Evolutionary conservation across 2,113 vertebrate genomes (phyloP), one percentile per base, ranked within the genome.

Genomic region (Alaudala cheleensis): DNA sequence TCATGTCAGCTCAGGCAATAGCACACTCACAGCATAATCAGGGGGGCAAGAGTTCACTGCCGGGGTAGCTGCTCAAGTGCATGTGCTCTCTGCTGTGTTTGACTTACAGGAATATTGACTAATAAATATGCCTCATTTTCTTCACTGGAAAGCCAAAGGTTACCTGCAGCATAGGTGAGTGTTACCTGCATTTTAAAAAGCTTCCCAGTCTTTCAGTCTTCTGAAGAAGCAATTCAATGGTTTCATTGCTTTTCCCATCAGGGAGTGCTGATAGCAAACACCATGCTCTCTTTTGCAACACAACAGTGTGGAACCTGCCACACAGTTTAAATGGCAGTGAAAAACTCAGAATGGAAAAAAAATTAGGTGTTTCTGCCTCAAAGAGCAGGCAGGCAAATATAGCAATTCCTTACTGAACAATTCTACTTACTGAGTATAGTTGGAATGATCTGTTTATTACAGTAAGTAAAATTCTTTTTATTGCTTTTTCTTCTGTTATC

Each of bases 401-500:
- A 26, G 54, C 29, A 83, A 85, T 77, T 72, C 86, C 85, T 80
- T 83, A 73, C 24, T 47, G 84, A 82, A 82, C 29, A 54, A 45
- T 88, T 91, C 57, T 80, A 85, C 54, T 93, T 85, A 57, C 39
- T 45, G 53, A 73, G 58, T 54, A 31, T 50, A 82, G 39, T 31
- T 69, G 33, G 39, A 87, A 58, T 94, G 54, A 91, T 86, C 84
- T 93, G 61, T 53, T 94, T 89, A 89, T 70, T 80, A 54, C 57
- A 93, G 66, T 88, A 91, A 86, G 70, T 77, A 87, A 83, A 42
- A 13, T 4, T 37, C 44, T 64, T 56, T 51, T 69, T 69, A 87
- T 76, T 77, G 50, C 29, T 77, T 93, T 95, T 86, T 80, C 39
- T 91, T 95, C 90, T 86, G 70, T 82, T 94, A 90, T 65, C 81